Evolutionary conservation across 2,797 vertebrate genomes (phyloP).

Genomic region (Alfaro cultratus): DNA sequence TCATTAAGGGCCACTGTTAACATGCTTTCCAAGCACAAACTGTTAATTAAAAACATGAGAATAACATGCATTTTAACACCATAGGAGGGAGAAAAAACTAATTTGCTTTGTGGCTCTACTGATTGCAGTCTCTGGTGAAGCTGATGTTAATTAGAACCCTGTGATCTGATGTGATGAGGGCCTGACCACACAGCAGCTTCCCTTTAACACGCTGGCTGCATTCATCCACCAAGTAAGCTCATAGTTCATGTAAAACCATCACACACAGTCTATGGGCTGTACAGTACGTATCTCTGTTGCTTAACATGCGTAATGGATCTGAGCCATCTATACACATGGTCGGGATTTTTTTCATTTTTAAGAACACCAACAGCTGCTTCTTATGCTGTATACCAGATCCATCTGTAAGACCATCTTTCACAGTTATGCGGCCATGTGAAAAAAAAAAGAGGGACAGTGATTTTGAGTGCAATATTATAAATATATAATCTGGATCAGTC

Average conservation of each 20-base stretch:
- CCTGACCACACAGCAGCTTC: constrained; percentile 50
- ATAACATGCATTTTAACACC: constrained; percentile 77
- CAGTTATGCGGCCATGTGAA: neutral
- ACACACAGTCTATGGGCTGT: constrained; percentile 32
- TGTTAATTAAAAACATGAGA: constrained; percentile 79
- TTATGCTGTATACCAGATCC: constrained; percentile 46
- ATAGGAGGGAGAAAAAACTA: constrained; percentile 45
- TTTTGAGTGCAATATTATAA: neutral
- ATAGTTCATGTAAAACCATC: constrained; percentile 43
- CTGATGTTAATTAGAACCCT: constrained; percentile 78
- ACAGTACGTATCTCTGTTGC: constrained; percentile 12
- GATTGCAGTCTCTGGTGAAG: constrained; percentile 72
- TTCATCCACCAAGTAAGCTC: constrained; percentile 44
- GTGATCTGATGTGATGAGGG: constrained; percentile 74
- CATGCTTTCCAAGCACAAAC: constrained; percentile 80
- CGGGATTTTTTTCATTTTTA: constrained; percentile 2
- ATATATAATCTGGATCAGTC: constrained; percentile 14
- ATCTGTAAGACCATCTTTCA: constrained; percentile 52
- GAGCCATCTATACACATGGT: constrained; percentile 24
- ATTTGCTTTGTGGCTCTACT: constrained; percentile 76
- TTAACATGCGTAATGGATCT: constrained; percentile 34
- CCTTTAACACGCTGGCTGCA: constrained; percentile 30
- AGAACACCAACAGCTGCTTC: constrained; percentile 33
- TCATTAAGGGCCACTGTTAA: constrained; percentile 78
- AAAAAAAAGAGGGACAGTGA: neutral